Evolutionary conservation across 2,113 vertebrate genomes (phyloP), one percentile per base, ranked within the genome.

Genomic region (Apaloderma vittatum): DNA sequence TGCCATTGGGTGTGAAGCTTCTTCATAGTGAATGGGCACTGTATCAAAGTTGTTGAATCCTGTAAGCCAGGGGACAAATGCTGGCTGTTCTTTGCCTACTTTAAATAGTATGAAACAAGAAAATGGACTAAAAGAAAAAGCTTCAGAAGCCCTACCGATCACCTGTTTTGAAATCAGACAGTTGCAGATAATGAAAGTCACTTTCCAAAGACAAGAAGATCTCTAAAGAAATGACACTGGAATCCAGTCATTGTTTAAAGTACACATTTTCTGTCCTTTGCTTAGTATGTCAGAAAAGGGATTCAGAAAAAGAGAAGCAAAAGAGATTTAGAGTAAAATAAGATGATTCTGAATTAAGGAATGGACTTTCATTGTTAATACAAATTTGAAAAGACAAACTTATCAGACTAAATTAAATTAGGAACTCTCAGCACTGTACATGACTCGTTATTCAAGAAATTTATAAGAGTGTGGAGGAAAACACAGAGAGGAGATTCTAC

Each of bases 401-500:
- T 86, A 59, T 57, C 32, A 40, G 61, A 30, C 62, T 61, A 61
- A 89, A 87, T 78, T 77, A 94, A 90, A 85, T 46, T 17, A 91
- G 61, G 57, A 90, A 27, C 36, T 92, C 49, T 46, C 34, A 78
- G n/a, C 24, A 23, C 43, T 91, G 45, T 32, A 74, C 68, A 75
- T 93, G 65, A 93, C 37, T 92, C 82, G 75, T 59, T 0, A 57
- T 91, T 96, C 66, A 75, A 93, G 36, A 72, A 65, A 81, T 89
- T 84, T 79, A 2, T 72, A 87, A 62, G 36, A 46, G 27, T 46
- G 34, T 48, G 58, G 61, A 76, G 65, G 65, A 82, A 95, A 94
- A 73, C 46, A 55, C 2, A 89, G 75, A 57, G 40, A 93, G 46
- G 88, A 96, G 94, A 91, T 92, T 90, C 88, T 75, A 54, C 79